Evolutionary conservation across 2,888 invertebrate species (phyloP).

Genomic region (Agonopterix subpropinquella): DNA sequence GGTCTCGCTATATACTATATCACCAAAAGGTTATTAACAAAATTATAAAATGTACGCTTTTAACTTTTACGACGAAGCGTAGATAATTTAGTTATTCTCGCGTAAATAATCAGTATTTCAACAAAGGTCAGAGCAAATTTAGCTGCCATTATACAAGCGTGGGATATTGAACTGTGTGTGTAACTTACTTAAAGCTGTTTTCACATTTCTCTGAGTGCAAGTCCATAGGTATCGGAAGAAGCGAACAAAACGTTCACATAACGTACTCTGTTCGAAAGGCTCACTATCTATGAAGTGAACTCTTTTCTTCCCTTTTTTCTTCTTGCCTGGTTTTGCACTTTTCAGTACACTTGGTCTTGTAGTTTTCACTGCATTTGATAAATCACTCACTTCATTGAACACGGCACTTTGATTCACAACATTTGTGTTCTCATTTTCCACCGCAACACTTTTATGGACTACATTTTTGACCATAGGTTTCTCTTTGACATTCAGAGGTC

Average conservation of each 20-base stretch:
- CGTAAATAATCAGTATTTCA: constrained; percentile 17
- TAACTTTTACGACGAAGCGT: constrained; percentile 21
- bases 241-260: constrained; percentile 43
- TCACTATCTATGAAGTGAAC: constrained; percentile 53
- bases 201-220: constrained; percentile 39
- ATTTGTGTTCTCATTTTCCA: background rate
- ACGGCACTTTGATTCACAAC: constrained; percentile 24
- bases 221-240: constrained; percentile 53
- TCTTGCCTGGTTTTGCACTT: constrained; percentile 38
- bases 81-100: constrained; percentile 25
- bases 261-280: constrained; percentile 30
- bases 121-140: constrained; percentile 18
- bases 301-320: constrained; percentile 43
- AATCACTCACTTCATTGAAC: constrained; percentile 16
- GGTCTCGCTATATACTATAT: too few relatives aligned
- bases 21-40: constrained; percentile 4
- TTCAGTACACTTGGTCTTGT: constrained; percentile 49
- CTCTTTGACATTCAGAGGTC: constrained; percentile 26
- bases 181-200: constrained; percentile 49
- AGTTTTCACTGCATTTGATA: constrained; percentile 43
- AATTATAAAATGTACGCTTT: constrained; percentile 19
- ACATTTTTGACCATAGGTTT: constrained; percentile 43
- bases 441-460: constrained; percentile 12
- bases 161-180: constrained; percentile 10
- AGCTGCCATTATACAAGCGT: constrained; percentile 2